Percentiles rank a stretch among this genome's conserved stretches.
phyloP scores from a whole-genome alignment of 2,888 invertebrate genomes.

The Rhagonycha fulva region DNA sequence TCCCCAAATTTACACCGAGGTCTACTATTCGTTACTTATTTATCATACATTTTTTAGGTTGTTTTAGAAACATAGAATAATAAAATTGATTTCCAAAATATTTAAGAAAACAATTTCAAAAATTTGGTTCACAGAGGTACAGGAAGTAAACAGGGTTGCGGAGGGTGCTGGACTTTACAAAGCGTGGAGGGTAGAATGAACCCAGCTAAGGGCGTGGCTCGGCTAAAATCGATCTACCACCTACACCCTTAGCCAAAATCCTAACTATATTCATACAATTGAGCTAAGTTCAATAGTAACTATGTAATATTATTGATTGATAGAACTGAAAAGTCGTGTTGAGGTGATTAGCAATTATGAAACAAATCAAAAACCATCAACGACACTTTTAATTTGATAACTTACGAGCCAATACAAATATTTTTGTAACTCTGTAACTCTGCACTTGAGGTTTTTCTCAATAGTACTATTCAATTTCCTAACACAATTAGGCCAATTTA shows the following conservation, averaged over 20 bases:
- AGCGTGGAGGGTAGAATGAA: conserved; percentile 33
- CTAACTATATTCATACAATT: conserved; percentile 17
- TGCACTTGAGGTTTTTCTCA: background rate
- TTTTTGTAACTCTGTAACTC: no score
- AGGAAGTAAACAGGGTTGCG: conserved; percentile 27
- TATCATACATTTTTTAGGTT: background rate
- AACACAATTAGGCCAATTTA: background rate
- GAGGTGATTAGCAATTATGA: background rate
- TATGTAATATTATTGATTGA: background rate
- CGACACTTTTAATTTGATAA: background rate
- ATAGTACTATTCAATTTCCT: background rate
- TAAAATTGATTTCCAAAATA: background rate
- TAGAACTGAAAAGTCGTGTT: background rate
- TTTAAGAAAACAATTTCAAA: background rate
- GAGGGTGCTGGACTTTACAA: conserved; percentile 28
- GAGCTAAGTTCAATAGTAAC: background rate
- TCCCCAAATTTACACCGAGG: background rate
- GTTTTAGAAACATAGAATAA: background rate
- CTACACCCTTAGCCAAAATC: conserved; percentile 28
- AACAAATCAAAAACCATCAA: background rate
- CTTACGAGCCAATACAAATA: background rate
- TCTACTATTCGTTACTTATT: background rate
- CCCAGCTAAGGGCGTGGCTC: conserved; percentile 47
- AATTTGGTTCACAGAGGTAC: background rate
- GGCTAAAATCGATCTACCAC: conserved; percentile 42